Base-by-base conservation (phyloP, 2,113 vertebrate genomes). In the Urocolius indicus region DNA sequence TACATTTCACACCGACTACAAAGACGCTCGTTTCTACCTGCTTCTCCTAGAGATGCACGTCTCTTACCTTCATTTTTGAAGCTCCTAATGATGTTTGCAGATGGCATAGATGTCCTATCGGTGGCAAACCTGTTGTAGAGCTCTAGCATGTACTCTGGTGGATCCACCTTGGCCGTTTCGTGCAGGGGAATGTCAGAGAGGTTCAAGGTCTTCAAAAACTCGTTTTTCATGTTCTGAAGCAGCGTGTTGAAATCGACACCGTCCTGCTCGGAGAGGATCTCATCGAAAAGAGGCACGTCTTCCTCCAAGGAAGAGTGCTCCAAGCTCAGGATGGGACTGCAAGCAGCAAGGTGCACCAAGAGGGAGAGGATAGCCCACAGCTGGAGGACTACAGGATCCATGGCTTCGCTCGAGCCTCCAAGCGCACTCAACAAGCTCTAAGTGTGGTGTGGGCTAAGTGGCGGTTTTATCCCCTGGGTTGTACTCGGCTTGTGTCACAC, bases 111-210 rank as follows among this genome's bases (percentile, higher is more conserved):
- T 6, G 98, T 98, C 83, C 95, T 98, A 81, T 99, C 99, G 2
- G 98, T 99, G 59, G 99, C 99, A 45, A 99, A 99, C 76, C 98
- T 99, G 97, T 99, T 99, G 97, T 99, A 99, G 43, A 99, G 98
- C 96, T 99, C 99, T 92, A 99, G 85, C 99, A 99, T 99, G 97
- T 99, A 99, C 93, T 99, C 99, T 6, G 99, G 99, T 0, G 99
- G 99, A 58, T 99, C 99, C 71, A 99, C 98, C 74, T 98, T 98
- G 76, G 95, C 95, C 0, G 98, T 94, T 72, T 98, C 97, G 5
- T 98, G 97, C 74, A 94, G 62, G 1, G 98, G 98, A 67, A 98
- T 97, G 61, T 98, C 99, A 1, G 99, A 98, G 84, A 99, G 97
- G 96, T 99, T 99, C 94, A 99, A 94, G 0, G 99, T 99, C 86